Evolutionary conservation across 1,140 invertebrate species (phyloP).

Genomic region (Lucilia cuprina): DNA sequence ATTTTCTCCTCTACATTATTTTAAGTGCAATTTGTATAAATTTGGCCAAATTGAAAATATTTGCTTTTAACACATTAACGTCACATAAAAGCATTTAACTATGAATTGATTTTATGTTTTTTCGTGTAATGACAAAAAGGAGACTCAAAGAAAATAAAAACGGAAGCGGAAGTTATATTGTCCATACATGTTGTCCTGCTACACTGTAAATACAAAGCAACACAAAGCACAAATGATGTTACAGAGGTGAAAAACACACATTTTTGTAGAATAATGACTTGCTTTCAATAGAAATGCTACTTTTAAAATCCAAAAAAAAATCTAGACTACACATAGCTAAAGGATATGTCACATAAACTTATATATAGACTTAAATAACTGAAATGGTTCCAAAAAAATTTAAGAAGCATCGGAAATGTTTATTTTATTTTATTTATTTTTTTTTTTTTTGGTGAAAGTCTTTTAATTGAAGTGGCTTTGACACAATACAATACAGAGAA

Average conservation of each 20-base stretch:
- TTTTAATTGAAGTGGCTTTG: constrained; percentile 34
- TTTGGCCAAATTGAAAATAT: too few relatives aligned
- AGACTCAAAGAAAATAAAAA: background rate
- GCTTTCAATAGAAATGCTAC: background rate
- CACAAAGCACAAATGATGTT: background rate
- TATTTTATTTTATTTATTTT: background rate
- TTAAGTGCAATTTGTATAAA: too few relatives aligned
- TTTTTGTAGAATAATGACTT: background rate
- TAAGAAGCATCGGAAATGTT: constrained; percentile 13
- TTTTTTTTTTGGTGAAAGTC: constrained; percentile 15
- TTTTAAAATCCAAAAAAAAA: too few relatives aligned
- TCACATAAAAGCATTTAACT: background rate
- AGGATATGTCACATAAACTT: background rate
- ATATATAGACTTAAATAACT: background rate
- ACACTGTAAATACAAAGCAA: background rate
- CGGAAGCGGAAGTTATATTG: constrained; percentile 9
- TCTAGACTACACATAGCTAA: background rate
- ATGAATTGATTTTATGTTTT: background rate
- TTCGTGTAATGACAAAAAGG: background rate
- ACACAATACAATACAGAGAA: background rate
- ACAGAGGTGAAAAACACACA: background rate
- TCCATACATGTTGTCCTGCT: background rate
- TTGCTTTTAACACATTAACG: too few relatives aligned
- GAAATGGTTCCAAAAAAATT: background rate
- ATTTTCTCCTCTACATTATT: too few relatives aligned